phyloP scores from a whole-genome alignment of 2,888 invertebrate species.

The Proisotoma minuta region DNA sequence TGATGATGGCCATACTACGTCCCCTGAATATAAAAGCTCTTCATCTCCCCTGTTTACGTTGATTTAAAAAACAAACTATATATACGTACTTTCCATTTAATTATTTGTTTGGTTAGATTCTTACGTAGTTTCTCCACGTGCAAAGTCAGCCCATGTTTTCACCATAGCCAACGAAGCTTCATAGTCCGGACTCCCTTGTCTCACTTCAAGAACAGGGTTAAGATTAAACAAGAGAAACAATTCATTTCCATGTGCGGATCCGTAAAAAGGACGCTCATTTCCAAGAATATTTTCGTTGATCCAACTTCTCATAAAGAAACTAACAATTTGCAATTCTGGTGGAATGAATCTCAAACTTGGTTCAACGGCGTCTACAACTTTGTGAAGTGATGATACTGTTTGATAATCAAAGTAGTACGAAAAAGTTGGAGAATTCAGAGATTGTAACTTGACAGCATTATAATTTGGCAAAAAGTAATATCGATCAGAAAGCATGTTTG shows the following conservation, averaged over 20 bases:
- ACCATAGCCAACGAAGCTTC: constrained; percentile 17
- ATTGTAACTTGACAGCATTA: constrained; percentile 16
- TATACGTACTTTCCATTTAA: too few relatives aligned
- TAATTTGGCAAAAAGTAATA: constrained; percentile 19
- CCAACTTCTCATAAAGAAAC: constrained; percentile 18
- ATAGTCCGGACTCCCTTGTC: constrained; percentile 10
- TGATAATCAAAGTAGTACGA: constrained; percentile 26
- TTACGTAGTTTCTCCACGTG: too few relatives aligned
- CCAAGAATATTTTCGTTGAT: constrained; percentile 23
- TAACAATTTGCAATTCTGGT: constrained; percentile 23
- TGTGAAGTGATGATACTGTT: constrained; percentile 17
- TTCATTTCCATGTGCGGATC: constrained; percentile 28
- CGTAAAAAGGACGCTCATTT: constrained; percentile 18
- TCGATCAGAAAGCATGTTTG: constrained; percentile 28
- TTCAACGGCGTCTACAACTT: constrained; percentile 17
- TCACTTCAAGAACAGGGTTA: constrained; percentile 15
- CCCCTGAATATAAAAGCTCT: too few relatives aligned
- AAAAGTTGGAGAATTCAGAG: constrained; percentile 22
- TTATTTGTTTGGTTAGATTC: too few relatives aligned
- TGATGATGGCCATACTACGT: too few relatives aligned
- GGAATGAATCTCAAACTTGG: constrained; percentile 2
- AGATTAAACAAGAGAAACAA: constrained; percentile 21
- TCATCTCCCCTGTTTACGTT: too few relatives aligned
- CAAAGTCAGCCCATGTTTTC: constrained; percentile 25
- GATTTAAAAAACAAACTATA: too few relatives aligned